Evolutionary conservation across 2,113 vertebrate genomes (phyloP), one percentile per base, ranked within the genome.

Genomic region (Triplophysa rosa): DNA sequence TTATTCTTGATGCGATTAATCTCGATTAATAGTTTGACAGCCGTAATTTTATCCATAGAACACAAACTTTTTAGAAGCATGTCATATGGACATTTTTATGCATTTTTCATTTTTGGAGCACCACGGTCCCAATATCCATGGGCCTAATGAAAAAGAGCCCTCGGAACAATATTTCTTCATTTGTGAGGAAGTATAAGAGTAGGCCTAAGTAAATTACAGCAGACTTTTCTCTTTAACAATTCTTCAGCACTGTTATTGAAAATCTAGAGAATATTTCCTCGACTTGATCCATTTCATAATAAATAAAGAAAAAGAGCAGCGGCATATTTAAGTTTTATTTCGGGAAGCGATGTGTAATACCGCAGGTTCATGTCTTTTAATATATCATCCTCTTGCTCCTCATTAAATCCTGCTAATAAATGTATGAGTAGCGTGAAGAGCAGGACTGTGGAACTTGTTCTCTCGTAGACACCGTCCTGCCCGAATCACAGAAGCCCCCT

Each of bases 301-400:
- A 62, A n/a, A 74, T 26, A 21, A 62, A 62, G 40, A 14, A 42
- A 63, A 63, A 23, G 23, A 74, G 58, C 23, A 62, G 58, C 17
- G 58, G 21, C 14, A 62, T 13, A 17, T 56, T 33, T 4, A 74
- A 47, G 47, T 62, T 47, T 72, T 29, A 45, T 74, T 63, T 26
- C 71, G 26, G 10, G 62, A 74, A 62, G 71, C 40, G 19, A 24
- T 26, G 21, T 74, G 21, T 74, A 42, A 33, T 59, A 47, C 71
- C 21, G 16, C 72, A 29, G 72, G 21, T 63, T 24, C 37, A 13
- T 45, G 71, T 61, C 69, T 74, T 79, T 40, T 69, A 67, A 33
- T 82, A 21, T 52, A 52, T 52, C 70, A 82, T 67, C 52, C 58
- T 78, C 62, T 70, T 52, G 6, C 24, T 74, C 19, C 67, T 86